phyloP scores from a whole-genome alignment of 2,888 invertebrate species.

The Tromatobia lineatoria region DNA sequence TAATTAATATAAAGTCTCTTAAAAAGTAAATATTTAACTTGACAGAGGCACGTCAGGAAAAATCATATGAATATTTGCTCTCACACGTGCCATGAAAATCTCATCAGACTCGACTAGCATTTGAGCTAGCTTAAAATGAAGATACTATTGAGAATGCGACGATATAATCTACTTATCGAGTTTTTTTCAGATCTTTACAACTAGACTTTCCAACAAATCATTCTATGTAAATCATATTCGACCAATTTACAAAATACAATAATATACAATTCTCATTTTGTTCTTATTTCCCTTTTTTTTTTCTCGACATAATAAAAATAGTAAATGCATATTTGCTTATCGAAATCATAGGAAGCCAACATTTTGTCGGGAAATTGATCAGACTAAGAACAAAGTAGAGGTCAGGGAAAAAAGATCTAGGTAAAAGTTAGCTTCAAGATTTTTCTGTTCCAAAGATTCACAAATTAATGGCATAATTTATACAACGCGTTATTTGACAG shows the following conservation, averaged over 20 bases:
- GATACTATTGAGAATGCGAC: constrained; percentile 39
- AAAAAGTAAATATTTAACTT: constrained; percentile 56
- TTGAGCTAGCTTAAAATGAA: constrained; percentile 28
- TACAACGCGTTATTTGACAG: background rate
- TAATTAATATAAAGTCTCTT: constrained; percentile 38
- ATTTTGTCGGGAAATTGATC: background rate
- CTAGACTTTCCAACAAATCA: constrained; percentile 7
- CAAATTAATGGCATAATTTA: background rate
- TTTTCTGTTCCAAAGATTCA: background rate
- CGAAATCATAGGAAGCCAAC: constrained; percentile 39
- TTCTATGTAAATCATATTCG: constrained; percentile 30
- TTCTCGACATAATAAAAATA: constrained; percentile 25
- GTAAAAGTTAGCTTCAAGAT: background rate
- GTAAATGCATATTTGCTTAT: constrained; percentile 47
- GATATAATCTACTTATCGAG: constrained; percentile 22
- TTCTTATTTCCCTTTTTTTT: background rate
- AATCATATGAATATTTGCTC: constrained; percentile 3
- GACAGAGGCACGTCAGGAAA: constrained; percentile 23
- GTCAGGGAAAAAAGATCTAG: background rate
- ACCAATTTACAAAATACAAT: constrained; percentile 26
- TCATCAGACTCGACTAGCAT: constrained; percentile 47
- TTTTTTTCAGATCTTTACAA: constrained; percentile 5
- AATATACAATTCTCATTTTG: constrained; percentile 31
- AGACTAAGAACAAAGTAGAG: background rate
- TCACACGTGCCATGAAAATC: constrained; percentile 49